phyloP scores from a whole-genome alignment of 2,888 invertebrate species.

The Drosophila formosana region DNA sequence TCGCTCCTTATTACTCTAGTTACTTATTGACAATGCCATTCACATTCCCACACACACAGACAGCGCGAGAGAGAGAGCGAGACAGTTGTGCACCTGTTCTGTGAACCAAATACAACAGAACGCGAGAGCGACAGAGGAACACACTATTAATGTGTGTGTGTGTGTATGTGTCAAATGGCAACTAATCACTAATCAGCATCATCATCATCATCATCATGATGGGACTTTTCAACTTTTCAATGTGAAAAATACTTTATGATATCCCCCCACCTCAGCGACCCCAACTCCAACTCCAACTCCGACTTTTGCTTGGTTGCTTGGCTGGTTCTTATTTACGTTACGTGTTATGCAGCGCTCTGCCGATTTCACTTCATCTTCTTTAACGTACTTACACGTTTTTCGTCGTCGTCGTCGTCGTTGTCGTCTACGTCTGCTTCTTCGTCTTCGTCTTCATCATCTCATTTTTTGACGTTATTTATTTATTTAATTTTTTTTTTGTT shows the following conservation, averaged over 20 bases:
- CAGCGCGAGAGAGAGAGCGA: background rate
- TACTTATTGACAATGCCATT: conserved; percentile 63
- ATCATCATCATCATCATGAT: background rate
- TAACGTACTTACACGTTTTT: conserved; percentile 40
- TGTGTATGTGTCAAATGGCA: conserved; percentile 65
- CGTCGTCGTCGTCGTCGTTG: background rate
- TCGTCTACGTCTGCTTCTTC: conserved; percentile 9
- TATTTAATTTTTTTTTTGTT: conserved; percentile 38
- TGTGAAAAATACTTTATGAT: conserved; percentile 56
- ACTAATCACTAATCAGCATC: conserved; percentile 71
- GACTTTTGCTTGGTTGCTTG: conserved; percentile 30
- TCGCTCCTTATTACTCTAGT: conserved; percentile 34
- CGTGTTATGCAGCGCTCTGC: conserved; percentile 58
- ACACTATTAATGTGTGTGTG: background rate
- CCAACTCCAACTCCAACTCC: conserved; percentile 8
- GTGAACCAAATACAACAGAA: conserved; percentile 32
- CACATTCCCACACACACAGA: conserved; percentile 54
- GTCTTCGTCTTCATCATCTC: conserved; percentile 6
- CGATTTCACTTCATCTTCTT: conserved; percentile 69
- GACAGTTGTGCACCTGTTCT: conserved; percentile 35
- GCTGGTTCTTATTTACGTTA: conserved; percentile 71
- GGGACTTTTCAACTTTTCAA: conserved; percentile 50
- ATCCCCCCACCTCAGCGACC: background rate
- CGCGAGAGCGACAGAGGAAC: background rate
- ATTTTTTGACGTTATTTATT: conserved; percentile 38